phyloP scores from a whole-genome alignment of 2,797 vertebrate species.

The Eulemur rubriventer region DNA sequence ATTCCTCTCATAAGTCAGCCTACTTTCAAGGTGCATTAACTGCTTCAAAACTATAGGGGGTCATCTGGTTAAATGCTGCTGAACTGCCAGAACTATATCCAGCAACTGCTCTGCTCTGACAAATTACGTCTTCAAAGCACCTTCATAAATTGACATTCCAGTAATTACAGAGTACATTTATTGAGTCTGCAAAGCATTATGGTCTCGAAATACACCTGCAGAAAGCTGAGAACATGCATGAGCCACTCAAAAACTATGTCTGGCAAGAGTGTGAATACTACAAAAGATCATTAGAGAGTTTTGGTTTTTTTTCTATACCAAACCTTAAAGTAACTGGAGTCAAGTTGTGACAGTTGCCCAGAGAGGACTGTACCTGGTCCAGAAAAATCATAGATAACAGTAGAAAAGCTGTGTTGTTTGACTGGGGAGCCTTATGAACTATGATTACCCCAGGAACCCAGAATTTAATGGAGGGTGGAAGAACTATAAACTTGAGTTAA shows the following conservation, averaged over 20 bases:
- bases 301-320: background rate
- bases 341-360: background rate
- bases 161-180: conserved; percentile 57
- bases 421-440: background rate
- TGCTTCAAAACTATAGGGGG: conserved; percentile 13
- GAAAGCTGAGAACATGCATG: conserved; percentile 7
- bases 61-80: conserved; percentile 48
- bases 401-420: background rate
- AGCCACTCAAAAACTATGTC: background rate
- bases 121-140: conserved; percentile 8
- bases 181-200: conserved; percentile 49
- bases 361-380: background rate
- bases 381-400: background rate
- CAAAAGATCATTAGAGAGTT: background rate
- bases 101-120: conserved; percentile 2
- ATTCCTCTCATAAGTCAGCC: background rate
- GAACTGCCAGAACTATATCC: conserved; percentile 5
- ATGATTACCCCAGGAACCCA: background rate
- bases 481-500: background rate
- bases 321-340: background rate
- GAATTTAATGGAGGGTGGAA: background rate
- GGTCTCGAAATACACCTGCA: background rate
- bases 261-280: background rate
- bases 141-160: conserved; percentile 59
- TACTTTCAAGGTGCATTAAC: conserved; percentile 33